Percentiles rank a stretch among this genome's conserved stretches.
phyloP scores from a whole-genome alignment of 2,888 invertebrate genomes.

The Teinopalpus imperialis region DNA sequence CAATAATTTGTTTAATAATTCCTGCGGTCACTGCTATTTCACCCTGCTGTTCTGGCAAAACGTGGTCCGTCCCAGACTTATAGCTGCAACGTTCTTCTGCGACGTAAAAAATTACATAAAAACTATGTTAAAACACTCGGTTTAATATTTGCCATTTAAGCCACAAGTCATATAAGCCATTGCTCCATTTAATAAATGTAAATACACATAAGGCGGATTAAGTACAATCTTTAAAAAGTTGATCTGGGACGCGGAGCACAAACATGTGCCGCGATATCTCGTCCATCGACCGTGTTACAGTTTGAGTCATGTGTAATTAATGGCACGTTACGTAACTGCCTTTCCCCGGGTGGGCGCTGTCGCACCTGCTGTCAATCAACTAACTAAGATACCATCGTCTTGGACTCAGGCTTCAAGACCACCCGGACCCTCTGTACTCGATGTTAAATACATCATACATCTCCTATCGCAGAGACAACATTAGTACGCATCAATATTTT shows the following conservation, averaged over 20 bases:
- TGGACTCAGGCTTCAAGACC: constrained; percentile 16
- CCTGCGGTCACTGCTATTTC: too few relatives aligned
- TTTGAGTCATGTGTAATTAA: constrained; percentile 46
- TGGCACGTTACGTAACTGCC: constrained; percentile 48
- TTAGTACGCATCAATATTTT: constrained; percentile 6
- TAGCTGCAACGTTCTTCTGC: too few relatives aligned
- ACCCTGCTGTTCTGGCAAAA: too few relatives aligned
- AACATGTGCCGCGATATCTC: constrained; percentile 23
- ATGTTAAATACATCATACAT: constrained; percentile 1
- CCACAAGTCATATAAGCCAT: constrained; percentile 9
- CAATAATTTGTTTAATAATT: too few relatives aligned
- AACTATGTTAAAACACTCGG: constrained; percentile 12
- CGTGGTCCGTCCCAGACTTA: too few relatives aligned
- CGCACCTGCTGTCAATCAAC: constrained; percentile 45
- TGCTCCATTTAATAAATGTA: constrained; percentile 18
- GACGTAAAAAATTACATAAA: too few relatives aligned
- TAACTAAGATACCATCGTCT: constrained; percentile 27
- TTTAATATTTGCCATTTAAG: constrained; percentile 13
- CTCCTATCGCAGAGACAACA: neutral
- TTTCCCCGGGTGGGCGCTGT: constrained; percentile 45
- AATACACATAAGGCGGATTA: constrained; percentile 23
- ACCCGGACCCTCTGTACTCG: constrained; percentile 5
- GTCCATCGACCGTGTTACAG: constrained; percentile 33
- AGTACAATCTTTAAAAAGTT: constrained; percentile 25
- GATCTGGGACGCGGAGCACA: constrained; percentile 19